Base-by-base conservation (phyloP, 2,113 vertebrate species). In the Pundamilia nyererei region DNA sequence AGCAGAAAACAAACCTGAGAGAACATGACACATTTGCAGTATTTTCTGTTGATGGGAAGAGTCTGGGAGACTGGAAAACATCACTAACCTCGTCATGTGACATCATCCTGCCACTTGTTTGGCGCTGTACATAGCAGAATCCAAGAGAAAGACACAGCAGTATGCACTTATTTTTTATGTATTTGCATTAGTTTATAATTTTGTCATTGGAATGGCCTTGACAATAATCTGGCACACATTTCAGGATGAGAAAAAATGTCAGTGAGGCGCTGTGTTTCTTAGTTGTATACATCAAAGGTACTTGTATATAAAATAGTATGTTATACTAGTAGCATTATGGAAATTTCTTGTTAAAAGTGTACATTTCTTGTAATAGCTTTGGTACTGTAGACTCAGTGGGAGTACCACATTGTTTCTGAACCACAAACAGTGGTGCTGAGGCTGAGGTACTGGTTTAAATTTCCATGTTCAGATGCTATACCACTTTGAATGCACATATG, bases 141-240 rank as follows among this genome's bases (percentile, higher is more conserved):
- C 4, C 11, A 79, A 17, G 75, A 65, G 53, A 79, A 58, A 14
- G 68, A 85, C 21, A 72, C 45, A 83, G 77, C 72, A 70, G 10
- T 14, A 93, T 84, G 95, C 93, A 95, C 92, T 94, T 95, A 94
- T 89, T 91, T 90, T 86, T 38, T 80, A 60, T 47, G 47, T 56
- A 47, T 55, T 56, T 89, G 47, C 83, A 68, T 85, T 45, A 54
- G 38, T 87, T 87, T 24, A 33, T 82, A 4, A 38, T 38, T 81
- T 33, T 70, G 40, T 79, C 29, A 75, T 88, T 51, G 12, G 21
- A 87, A 42, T 72, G 49, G 75, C 81, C 51, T 26, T 10, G 21
- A 65, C 45, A 82, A 85, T 35, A 31, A 86, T 84, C 68, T 55
- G 68, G 81, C 81, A 85, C 65, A 90, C 42, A 33, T 70, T 86